Percentiles rank a stretch among this genome's conserved stretches.
Conservation (phyloP, 2,888 invertebrate genomes). For the Polymixis lichenea region DNA sequence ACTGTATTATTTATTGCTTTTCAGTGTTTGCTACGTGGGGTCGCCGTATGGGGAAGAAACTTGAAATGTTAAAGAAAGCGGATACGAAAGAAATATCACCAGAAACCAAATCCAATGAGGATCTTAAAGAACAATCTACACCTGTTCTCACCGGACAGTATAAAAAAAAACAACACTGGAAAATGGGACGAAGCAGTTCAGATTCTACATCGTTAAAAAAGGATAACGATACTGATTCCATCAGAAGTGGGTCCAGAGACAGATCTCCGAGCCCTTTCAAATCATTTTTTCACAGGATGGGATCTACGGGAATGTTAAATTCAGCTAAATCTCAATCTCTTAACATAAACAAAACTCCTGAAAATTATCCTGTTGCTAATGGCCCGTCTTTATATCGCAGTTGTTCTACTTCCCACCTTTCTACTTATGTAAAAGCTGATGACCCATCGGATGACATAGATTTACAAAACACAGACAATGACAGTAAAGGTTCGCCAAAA, state of each 20-base stretch:
- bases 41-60: constrained; percentile 94
- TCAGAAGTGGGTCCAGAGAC: constrained; percentile 87
- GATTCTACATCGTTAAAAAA: constrained; percentile 86
- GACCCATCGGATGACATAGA: constrained; percentile 95
- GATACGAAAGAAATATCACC: constrained; percentile 91
- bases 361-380: constrained; percentile 85
- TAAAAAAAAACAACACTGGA: constrained; percentile 91
- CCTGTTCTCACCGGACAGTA: constrained; percentile 83
- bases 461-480: constrained; percentile 88
- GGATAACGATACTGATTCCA: constrained; percentile 87
- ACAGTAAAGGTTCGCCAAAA: constrained; percentile 81
- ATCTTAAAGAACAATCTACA: constrained; percentile 79
- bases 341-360: constrained; percentile 81
- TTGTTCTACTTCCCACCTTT: constrained; percentile 94
- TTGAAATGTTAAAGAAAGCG: constrained; percentile 93
- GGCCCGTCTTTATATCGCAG: constrained; percentile 92
- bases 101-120: constrained; percentile 77
- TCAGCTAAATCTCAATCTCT: constrained; percentile 88
- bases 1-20: constrained; percentile 55
- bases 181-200: constrained; percentile 90
- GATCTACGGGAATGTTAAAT: constrained; percentile 94
- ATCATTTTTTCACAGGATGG: constrained; percentile 94
- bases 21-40: constrained; percentile 94
- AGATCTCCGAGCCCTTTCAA: constrained; percentile 92
- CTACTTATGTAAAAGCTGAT: constrained; percentile 94